phyloP scores from a whole-genome alignment of 2,797 vertebrate genomes.

The Myiotriccus ornatus region DNA sequence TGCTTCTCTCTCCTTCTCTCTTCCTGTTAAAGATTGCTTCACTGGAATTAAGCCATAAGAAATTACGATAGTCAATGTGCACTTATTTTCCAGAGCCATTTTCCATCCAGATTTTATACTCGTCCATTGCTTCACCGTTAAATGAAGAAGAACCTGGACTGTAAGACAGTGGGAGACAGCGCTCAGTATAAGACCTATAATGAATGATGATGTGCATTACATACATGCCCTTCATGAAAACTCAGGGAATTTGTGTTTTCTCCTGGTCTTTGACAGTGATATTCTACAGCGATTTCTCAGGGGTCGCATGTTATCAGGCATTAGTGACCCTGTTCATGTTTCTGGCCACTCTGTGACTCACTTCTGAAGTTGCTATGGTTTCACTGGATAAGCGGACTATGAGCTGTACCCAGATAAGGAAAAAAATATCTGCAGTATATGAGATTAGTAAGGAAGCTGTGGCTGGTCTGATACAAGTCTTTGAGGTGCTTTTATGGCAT shows the following conservation, averaged over 20 bases:
- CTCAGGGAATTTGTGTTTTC: background rate
- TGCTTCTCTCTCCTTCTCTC: background rate
- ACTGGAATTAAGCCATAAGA: background rate
- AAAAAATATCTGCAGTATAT: background rate
- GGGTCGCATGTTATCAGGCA: background rate
- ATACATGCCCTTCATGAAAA: accelerated
- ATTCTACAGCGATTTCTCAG: background rate
- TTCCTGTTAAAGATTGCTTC: background rate
- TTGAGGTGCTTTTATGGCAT: background rate
- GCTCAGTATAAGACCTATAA: background rate
- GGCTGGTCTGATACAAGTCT: background rate
- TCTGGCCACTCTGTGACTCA: background rate
- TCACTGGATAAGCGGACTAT: background rate
- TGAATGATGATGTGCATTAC: background rate
- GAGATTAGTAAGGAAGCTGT: background rate
- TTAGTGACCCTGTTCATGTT: background rate
- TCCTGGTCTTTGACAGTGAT: background rate
- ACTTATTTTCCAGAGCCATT: background rate
- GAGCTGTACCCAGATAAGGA: background rate
- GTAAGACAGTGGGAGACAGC: accelerated
- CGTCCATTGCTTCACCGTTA: background rate
- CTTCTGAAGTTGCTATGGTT: background rate
- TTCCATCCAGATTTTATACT: background rate
- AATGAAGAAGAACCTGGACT: background rate
- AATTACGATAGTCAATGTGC: background rate